Conservation (phyloP, 2,113 vertebrate species). For the Myanophis thanlyinensis region DNA sequence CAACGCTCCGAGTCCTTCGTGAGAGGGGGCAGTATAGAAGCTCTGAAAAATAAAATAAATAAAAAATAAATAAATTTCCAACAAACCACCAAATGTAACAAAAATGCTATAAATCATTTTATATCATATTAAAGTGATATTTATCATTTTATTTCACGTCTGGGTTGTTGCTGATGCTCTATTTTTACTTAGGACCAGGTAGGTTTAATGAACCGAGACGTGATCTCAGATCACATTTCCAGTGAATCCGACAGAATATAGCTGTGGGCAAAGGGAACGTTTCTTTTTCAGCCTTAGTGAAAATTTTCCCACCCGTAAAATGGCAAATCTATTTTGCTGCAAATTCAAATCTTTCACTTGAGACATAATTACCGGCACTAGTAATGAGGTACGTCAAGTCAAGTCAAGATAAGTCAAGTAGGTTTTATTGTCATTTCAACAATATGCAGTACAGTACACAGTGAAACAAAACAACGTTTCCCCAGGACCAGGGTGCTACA, state of each 20-base stretch:
- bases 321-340: neutral
- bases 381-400: too few species aligned
- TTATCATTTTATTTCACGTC: neutral
- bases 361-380: neutral
- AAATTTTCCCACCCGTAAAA: neutral
- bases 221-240: neutral
- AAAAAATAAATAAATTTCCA: too few species aligned
- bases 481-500: too few species aligned
- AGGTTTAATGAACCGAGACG: neutral
- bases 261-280: neutral
- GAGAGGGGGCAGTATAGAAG: too few species aligned
- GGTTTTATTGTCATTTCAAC: too few species aligned
- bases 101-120: neutral
- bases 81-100: neutral
- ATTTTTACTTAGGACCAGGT: neutral
- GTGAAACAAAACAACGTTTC: too few species aligned
- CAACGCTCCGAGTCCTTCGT: too few species aligned
- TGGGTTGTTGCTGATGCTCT: neutral
- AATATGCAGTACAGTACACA: too few species aligned
- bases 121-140: neutral
- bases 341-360: neutral
- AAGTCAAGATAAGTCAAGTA: too few species aligned
- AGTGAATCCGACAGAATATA: neutral
- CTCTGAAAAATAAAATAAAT: too few species aligned
- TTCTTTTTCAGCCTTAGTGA: neutral